phyloP scores from a whole-genome alignment of 2,113 vertebrate species.

The Sapayoa aenigma region DNA sequence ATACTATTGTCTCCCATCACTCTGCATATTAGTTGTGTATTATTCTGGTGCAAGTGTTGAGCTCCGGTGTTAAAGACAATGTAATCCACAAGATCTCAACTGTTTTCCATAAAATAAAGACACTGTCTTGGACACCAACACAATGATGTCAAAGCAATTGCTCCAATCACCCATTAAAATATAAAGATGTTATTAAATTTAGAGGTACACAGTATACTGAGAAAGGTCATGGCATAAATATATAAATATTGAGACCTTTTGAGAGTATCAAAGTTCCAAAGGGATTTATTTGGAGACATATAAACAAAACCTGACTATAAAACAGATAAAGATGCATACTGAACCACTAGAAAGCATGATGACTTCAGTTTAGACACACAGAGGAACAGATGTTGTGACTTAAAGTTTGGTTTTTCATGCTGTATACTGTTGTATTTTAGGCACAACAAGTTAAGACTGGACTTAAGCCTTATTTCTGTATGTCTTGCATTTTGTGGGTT shows the following conservation, averaged over 20 bases:
- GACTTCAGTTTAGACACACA: background rate
- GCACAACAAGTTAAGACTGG: slow-evolving; percentile 56
- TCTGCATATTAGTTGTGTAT: background rate
- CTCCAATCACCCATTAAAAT: slow-evolving; percentile 17
- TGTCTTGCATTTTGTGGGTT: background rate
- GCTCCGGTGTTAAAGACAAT: background rate
- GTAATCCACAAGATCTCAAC: background rate
- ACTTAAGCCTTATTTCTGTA: background rate
- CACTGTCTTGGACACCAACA: background rate
- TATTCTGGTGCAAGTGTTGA: background rate
- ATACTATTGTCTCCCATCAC: background rate
- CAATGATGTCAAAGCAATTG: background rate
- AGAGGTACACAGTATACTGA: slow-evolving; percentile 20
- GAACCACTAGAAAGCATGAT: background rate
- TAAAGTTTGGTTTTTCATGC: slow-evolving; percentile 26
- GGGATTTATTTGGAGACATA: slow-evolving; percentile 33
- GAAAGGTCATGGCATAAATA: slow-evolving; percentile 46
- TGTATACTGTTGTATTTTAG: slow-evolving; percentile 41
- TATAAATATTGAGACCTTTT: slow-evolving; percentile 54
- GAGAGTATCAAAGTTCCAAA: slow-evolving; percentile 42
- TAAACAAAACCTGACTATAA: slow-evolving; percentile 33
- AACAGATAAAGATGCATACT: background rate
- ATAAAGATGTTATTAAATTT: slow-evolving; percentile 14
- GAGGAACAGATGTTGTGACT: background rate
- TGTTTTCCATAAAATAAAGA: background rate